Evolutionary conservation across 2,797 vertebrate genomes (phyloP), one percentile per base, ranked within the genome.

Genomic region (Pseudochaenichthys georgianus): DNA sequence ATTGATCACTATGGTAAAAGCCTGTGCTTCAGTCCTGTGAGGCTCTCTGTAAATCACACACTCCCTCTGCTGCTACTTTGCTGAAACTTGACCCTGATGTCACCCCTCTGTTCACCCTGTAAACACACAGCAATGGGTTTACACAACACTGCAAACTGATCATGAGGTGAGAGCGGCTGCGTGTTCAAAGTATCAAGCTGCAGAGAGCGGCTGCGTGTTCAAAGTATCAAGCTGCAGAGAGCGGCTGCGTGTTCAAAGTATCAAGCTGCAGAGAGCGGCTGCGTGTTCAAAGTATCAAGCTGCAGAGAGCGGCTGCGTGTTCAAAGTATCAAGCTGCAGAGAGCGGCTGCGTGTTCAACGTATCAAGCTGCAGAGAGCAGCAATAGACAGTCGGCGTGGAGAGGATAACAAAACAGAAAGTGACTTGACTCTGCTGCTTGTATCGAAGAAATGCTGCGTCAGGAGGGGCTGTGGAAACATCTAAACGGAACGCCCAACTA

Each of bases 101-200:
- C 60, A 75, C 66, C 73, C 54, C 67, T 63, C 45, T 48, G 70
- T 73, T 77, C 52, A 34, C n/a, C 23, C 17, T 41, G 69, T 78
- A 85, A 83, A 85, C 70, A 79, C 64, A 42, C 63, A 45, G 55
- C 59, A 61, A 46, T 61, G n/a, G 0, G 38, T 77, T 86, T 70
- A 77, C 81, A 88, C 83, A 93, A 83, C 87, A 73, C 70, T 59
- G 67, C 78, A 77, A 84, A 81, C 78, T 41, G 64, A 84, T 80
- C 75, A 9, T 62, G 70, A 59, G 75, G 62, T 65, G 13, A 54
- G 75, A 75, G 63, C 16, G 0, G 8, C 23, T 12, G 28, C 47
- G 60, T 75, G 80, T 51, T 42, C 69, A 73, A 60, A 75, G n/a
- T n/a, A n/a, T n/a, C n/a, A n/a, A n/a, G n/a, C n/a, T n/a, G n/a